Base-by-base conservation (phyloP, 2,113 vertebrate species). In the Cyprinodon variegatus region DNA sequence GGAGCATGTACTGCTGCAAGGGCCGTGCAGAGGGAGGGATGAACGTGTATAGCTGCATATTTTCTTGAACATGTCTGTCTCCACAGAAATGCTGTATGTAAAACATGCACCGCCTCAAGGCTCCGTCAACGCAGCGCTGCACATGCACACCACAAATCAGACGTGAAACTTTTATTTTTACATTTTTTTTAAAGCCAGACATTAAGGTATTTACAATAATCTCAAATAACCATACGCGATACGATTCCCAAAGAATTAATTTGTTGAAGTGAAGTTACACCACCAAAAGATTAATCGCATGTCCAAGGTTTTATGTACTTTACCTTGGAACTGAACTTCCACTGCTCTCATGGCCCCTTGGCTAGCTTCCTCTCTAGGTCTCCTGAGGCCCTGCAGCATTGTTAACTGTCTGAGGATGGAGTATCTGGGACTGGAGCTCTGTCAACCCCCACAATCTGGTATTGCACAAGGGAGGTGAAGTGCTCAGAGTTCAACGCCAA, bases 311-410 rank as follows among this genome's bases (percentile, higher is more conserved):
- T 96, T 95, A 95, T 95, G 94, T 95, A 96, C 95, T 95, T 93
- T 94, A 94, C 94, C 95, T 96, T 93, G 94, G 93, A 93, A 94
- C 93, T 96, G 90, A 94, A 95, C 95, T 96, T 96, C 93, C 96
- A 92, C 91, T 91, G 92, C 92, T 93, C 92, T 92, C 88, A 88
- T 90, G 87, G 92, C 94, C 93, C 91, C 79, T 88, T 88, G 94
- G 94, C 90, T 88, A 86, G 93, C 94, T 97, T 97, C 96, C 96
- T 96, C 95, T 95, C 93, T 87, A 72, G 86, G 89, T 95, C 94
- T 93, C 69, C 84, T 76, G 91, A 91, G 93, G 93, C 90, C 77
- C 90, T 77, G 68, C 88, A 90, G 82, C 90, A 90, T 76, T 87
- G 90, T 94, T 93, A 93, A 95, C 92, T 93, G 93, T 90, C 85